Conservation (phyloP, 2,888 invertebrate species). For the Himalopsyche kuldschensis region DNA sequence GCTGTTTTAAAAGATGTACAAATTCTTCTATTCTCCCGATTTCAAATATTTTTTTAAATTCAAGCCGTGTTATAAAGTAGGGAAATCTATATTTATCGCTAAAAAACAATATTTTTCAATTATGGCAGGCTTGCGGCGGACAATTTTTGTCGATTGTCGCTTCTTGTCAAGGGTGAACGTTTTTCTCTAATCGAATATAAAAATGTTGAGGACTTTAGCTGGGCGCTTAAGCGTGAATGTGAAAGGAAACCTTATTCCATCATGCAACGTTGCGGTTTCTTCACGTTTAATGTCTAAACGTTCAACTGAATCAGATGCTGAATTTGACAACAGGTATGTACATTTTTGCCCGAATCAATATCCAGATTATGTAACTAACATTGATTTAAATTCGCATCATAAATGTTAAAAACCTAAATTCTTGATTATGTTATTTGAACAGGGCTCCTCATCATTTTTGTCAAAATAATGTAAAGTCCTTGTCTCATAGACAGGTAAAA, state of each 20-base stretch:
- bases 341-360: constrained; percentile 4
- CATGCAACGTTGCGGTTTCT: constrained; percentile 41
- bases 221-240: constrained; percentile 9
- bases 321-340: constrained; percentile 74
- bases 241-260: constrained; percentile 43
- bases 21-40: too few species aligned
- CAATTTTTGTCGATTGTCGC: neutral
- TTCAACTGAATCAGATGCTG: constrained; percentile 75
- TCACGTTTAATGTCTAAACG: constrained; percentile 47
- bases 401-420: too few species aligned
- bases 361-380: constrained; percentile 53
- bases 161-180: neutral
- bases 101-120: too few species aligned
- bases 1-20: too few species aligned
- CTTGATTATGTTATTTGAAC: too few species aligned
- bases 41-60: too few species aligned
- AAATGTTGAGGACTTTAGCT: constrained; percentile 28
- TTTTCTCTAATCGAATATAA: neutral
- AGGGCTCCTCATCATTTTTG: too few species aligned
- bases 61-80: too few species aligned
- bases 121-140: too few species aligned
- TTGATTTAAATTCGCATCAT: neutral
- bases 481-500: too few species aligned
- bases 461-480: too few species aligned
- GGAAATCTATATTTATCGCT: too few species aligned